phyloP scores from a whole-genome alignment of 2,888 invertebrate genomes.

The Dryomyza anilis region DNA sequence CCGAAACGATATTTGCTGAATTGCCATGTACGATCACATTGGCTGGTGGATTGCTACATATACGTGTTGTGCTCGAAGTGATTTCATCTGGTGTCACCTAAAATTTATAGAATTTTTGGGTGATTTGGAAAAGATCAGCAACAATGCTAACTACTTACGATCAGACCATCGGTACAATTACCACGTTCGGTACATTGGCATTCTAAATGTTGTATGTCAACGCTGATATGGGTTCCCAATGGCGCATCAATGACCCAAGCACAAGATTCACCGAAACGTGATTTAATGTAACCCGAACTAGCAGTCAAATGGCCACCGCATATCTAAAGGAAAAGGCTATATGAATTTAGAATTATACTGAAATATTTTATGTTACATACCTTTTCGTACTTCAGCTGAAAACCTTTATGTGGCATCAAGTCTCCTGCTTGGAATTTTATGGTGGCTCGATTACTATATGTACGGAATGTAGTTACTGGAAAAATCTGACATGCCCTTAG shows the following conservation, averaged over 20 bases:
- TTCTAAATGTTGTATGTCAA: conserved; percentile 47
- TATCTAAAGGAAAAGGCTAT: neutral
- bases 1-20: no score
- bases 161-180: conserved; percentile 41
- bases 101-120: neutral
- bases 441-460: conserved; percentile 68
- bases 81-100: neutral
- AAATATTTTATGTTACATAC: conserved; percentile 28
- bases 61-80: neutral
- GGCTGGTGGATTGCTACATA: conserved; percentile 40
- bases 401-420: conserved; percentile 47
- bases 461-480: conserved; percentile 61
- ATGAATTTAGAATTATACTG: neutral
- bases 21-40: conserved; percentile 39
- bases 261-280: conserved; percentile 44
- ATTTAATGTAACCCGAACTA: conserved; percentile 31
- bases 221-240: conserved; percentile 39
- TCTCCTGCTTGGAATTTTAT: conserved; percentile 69
- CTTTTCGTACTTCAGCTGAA: conserved; percentile 42
- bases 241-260: conserved; percentile 39
- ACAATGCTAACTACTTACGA: conserved; percentile 13
- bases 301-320: neutral
- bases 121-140: neutral
- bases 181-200: conserved; percentile 45
- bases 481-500: conserved; percentile 66